phyloP scores from a whole-genome alignment of 2,888 invertebrate genomes.

The Agrotis segetum region DNA sequence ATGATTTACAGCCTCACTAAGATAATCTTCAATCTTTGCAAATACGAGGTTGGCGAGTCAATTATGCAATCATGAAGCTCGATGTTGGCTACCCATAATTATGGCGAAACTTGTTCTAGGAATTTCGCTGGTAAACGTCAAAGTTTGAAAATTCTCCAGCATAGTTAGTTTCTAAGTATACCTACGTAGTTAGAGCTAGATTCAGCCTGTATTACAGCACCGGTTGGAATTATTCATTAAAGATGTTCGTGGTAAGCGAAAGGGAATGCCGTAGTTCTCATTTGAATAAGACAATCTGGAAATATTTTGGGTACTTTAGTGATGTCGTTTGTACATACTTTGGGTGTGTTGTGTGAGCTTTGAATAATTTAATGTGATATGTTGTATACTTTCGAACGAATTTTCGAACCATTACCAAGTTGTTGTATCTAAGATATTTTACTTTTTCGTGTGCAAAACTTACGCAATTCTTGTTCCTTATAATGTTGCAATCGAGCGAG shows the following conservation, averaged over 20 bases:
- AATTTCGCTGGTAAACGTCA: conserved; percentile 59
- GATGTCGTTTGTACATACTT: conserved; percentile 7
- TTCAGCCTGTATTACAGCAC: conserved; percentile 27
- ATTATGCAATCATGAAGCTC: conserved; percentile 62
- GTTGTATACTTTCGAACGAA: not conserved
- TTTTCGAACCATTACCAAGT: too few species aligned
- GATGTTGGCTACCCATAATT: conserved; percentile 53
- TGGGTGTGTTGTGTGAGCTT: not conserved
- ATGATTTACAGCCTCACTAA: conserved; percentile 17
- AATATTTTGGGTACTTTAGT: conserved; percentile 23
- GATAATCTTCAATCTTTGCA: conserved; percentile 29
- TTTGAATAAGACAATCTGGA: conserved; percentile 47
- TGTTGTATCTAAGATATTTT: not conserved
- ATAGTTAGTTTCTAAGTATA: conserved; percentile 39
- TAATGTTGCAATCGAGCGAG: too few species aligned
- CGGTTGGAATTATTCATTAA: conserved; percentile 49
- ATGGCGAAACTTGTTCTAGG: conserved; percentile 54
- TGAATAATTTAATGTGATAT: conserved; percentile 10
- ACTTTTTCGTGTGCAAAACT: too few species aligned
- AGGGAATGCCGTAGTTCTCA: conserved; percentile 44
- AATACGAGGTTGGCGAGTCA: conserved; percentile 48
- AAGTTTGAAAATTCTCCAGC: conserved; percentile 54
- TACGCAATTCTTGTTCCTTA: too few species aligned
- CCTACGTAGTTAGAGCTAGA: conserved; percentile 34
- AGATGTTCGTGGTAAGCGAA: conserved; percentile 39